Percentiles rank a stretch among this genome's conserved stretches.
Conservation (phyloP, 1,140 invertebrate species). For the Drosophila pachea region DNA sequence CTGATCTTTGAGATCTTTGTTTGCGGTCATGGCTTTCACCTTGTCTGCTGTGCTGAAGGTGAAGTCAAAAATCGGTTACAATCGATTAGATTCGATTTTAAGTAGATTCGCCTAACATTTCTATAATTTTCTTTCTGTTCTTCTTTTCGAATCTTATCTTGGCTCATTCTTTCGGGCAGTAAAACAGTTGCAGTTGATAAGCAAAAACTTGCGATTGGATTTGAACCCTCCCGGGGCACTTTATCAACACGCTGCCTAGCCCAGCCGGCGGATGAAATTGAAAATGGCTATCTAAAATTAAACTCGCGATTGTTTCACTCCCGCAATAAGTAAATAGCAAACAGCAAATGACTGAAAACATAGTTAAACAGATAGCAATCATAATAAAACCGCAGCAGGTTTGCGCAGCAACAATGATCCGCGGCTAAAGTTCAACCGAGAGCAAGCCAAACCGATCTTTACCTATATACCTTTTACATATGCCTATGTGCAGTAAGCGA, state of each 20-base stretch:
- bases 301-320: conserved; percentile 1
- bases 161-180: conserved; percentile 5
- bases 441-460: conserved; percentile 45
- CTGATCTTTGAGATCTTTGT: conserved; percentile 61
- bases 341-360: neutral
- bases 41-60: conserved; percentile 6
- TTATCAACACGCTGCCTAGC: conserved; percentile 17
- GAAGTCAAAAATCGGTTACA: conserved; percentile 7
- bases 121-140: neutral
- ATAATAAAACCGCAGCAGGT: conserved; percentile 6
- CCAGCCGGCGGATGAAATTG: conserved; percentile 17
- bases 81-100: conserved; percentile 25
- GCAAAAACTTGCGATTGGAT: conserved; percentile 16
- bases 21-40: conserved; percentile 51
- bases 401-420: conserved; percentile 15
- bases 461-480: neutral
- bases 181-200: conserved; percentile 38
- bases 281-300: conserved; percentile 16
- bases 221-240: conserved; percentile 6
- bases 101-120: neutral
- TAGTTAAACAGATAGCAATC: conserved; percentile 4
- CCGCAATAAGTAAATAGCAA: too few species aligned
- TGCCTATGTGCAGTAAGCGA: neutral
- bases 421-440: conserved; percentile 51
- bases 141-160: conserved; percentile 14